Conservation (phyloP, 2,797 vertebrate species). For the Linurgus olivaceus region DNA sequence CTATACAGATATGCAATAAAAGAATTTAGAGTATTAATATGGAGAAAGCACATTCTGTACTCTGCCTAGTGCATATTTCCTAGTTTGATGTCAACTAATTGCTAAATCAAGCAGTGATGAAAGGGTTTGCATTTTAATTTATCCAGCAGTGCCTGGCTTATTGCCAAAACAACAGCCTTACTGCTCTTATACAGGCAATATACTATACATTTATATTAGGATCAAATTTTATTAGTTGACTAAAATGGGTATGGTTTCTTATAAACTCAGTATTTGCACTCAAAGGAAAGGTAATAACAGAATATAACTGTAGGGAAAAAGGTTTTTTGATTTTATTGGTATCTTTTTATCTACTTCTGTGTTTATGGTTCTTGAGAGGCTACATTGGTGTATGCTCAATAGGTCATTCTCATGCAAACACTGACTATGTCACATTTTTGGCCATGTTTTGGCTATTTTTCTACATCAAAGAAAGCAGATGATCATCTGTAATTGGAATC, state of each 20-base stretch:
- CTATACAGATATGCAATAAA: not conserved
- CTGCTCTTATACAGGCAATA: not conserved
- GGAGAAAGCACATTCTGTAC: not conserved
- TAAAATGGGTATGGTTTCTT: not conserved
- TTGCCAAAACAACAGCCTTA: not conserved
- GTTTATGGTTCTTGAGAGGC: not conserved
- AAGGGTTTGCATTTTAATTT: not conserved
- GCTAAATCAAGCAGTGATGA: constrained; percentile 14
- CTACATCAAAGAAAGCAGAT: not conserved
- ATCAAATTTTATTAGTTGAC: not conserved
- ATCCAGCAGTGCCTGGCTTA: not conserved
- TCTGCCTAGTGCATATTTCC: not conserved
- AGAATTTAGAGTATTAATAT: not conserved
- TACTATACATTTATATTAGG: not conserved
- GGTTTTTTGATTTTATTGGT: not conserved
- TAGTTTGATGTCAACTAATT: constrained; percentile 1
- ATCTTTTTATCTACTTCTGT: not conserved
- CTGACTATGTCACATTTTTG: not conserved
- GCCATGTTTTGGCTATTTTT: not conserved
- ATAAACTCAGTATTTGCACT: not conserved
- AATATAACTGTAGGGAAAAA: not conserved
- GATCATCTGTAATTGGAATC: not conserved
- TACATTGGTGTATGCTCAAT: not conserved
- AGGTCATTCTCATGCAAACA: not conserved
- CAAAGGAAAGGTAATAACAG: not conserved